Evolutionary conservation across 2,113 vertebrate species (phyloP), one percentile per base, ranked within the genome.

Genomic region (Paedocypris sp.): DNA sequence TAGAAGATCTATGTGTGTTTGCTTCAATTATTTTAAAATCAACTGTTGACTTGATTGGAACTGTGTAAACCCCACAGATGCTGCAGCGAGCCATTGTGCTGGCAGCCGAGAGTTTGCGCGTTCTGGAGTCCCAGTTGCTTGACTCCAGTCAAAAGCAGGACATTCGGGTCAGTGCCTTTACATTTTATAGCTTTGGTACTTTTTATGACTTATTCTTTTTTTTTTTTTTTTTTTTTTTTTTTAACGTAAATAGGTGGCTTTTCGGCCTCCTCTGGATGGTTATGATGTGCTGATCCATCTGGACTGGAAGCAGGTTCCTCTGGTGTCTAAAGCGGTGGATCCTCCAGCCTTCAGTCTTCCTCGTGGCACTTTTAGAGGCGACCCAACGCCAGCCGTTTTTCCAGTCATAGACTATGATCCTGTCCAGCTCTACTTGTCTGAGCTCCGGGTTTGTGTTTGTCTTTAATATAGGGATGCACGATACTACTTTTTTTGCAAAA

Each of bases 401-500:
- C 95, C 94, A 0, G 90, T 98, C 23, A 79, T 95, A 12, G 88
- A 88, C 75, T 97, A 86, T 19, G 89, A 97, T 73, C 95, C 94
- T 0, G 91, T 89, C 13, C 77, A 83, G 59, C 74, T 81, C 41
- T 99, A 91, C 65, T 80, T 99, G n/a, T 71, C 53, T 11, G 90
- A 95, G 69, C 86, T 99, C 62, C 84, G 86, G 46, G 95, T 98
- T 75, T 82, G 91, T 67, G 32, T 25, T n/a, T 6, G 4, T 18
- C 50, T 22, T 29, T 48, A 16, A 50, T 46, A n/a, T 3, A 25
- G 8, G 4, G 36, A 6, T 11, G 13, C 13, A 13, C 2, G 13
- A 10, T 22, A 10, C 8, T 32, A 5, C 22, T 12, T 9, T 13
- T 6, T 15, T 26, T 12, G 31, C 8, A n/a, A n/a, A n/a, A n/a